Base-by-base conservation (phyloP, 2,888 invertebrate species). In the Orthosia gothica region DNA sequence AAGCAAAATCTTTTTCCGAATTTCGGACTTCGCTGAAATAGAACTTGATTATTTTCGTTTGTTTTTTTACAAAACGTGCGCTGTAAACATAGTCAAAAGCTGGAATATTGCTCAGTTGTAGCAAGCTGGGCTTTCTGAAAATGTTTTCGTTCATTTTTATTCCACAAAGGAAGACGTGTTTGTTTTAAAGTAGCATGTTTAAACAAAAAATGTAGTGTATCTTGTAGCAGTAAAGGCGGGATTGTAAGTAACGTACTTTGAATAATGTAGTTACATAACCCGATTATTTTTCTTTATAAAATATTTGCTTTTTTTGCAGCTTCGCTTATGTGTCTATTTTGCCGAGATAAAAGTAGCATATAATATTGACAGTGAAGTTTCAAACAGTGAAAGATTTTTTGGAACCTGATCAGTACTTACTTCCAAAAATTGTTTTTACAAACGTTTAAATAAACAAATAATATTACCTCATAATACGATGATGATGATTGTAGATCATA, bases 21-120 rank as follows among this genome's bases (percentile, higher is more conserved):
- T 72, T 76, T 63, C 57, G 59, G 32, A 47, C 55, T 63, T 70
- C 49, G 54, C 65, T 62, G 54, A 50, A 69, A 69, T 62, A 59
- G 49, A 4, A 52, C 62, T 80, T 71, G 62, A 79, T 83, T 83
- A 79, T 74, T 69, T 73, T 80, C 32, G 55, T 79, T 79, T 79
- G 54, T 66, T 65, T 70, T 69, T 83, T 74, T 32, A 5, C 45
- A 57, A 20, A 23, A 80, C 57, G 59, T 82, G 79, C 58, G 20
- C 64, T 47, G 50, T 57, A 61, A 64, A 78, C 40, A 26, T 57
- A 62, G 57, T 16, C 12, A 26, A 57, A 63, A 23, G 57, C 57
- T 54, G 45, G 40, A 66, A 73, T n/a, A 67, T 55, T 83, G 68
- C 47, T 26, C 23, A 18, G 82, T 59, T 54, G 23, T 67, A 23